Evolutionary conservation across 2,113 vertebrate genomes (phyloP).

Genomic region (Siniperca chuatsi): DNA sequence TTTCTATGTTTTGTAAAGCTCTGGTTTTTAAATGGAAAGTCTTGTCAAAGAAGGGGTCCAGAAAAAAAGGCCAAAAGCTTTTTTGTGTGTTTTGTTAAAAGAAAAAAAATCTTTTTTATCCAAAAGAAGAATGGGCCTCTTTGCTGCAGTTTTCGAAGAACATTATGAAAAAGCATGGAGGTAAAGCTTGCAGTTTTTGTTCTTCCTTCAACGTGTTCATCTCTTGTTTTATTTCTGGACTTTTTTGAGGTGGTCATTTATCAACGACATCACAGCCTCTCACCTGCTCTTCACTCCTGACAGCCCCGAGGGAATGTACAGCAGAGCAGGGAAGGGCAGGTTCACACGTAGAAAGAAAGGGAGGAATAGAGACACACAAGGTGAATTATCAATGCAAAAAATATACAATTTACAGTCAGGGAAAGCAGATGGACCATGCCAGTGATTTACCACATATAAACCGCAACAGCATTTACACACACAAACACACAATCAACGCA

Average conservation of each 20-base stretch:
- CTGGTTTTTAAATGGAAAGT: constrained; percentile 72
- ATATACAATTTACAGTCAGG: constrained; percentile 63
- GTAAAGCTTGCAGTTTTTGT: constrained; percentile 56
- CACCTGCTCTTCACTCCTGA: constrained; percentile 42
- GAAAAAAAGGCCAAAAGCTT: constrained; percentile 48
- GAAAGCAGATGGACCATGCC: constrained; percentile 60
- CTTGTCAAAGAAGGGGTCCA: constrained; percentile 55
- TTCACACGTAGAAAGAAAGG: constrained; percentile 20
- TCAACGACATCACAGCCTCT: constrained; percentile 40
- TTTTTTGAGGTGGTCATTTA: constrained; percentile 49
- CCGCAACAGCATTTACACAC: constrained; percentile 22
- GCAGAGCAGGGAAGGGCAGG: constrained; percentile 4
- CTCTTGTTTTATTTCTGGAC: constrained; percentile 58
- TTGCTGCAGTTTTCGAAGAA: constrained; percentile 47
- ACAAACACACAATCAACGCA: constrained; percentile 36
- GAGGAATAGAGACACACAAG: constrained; percentile 28
- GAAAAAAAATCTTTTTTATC: constrained; percentile 40
- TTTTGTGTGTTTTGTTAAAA: constrained; percentile 58
- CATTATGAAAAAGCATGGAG: constrained; percentile 38
- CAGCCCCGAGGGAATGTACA: constrained; percentile 55
- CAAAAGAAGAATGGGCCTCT: constrained; percentile 61
- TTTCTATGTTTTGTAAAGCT: constrained; percentile 76
- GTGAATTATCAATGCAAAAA: constrained; percentile 78
- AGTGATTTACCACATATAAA: constrained; percentile 53
- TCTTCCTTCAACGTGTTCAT: constrained; percentile 54